These are phyloP conservation scores for Drosophila leontia DNA, from an alignment of 1,140 invertebrate species.

Conservation along the genomic window DNA sequence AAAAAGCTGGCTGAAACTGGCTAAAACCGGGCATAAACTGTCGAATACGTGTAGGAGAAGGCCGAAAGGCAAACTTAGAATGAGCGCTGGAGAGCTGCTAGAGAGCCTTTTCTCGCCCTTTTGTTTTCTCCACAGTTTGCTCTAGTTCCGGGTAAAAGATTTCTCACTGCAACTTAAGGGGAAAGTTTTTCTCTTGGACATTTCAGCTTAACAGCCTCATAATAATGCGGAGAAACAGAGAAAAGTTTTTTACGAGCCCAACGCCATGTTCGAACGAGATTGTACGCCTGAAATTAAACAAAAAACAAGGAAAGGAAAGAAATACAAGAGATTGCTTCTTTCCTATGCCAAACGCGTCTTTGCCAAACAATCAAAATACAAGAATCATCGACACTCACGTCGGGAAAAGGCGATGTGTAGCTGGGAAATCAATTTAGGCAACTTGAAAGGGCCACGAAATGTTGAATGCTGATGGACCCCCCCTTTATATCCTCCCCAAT, in stretches of 20 bases:
- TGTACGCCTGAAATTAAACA: conserved; percentile 45
- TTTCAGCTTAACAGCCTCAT: conserved; percentile 46
- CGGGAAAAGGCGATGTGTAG: conserved; percentile 32
- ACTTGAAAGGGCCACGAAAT: conserved; percentile 71
- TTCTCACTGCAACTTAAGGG: conserved; percentile 7
- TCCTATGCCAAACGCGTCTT: conserved; percentile 72
- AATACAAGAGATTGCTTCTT: conserved; percentile 48
- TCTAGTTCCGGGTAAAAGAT: conserved; percentile 22
- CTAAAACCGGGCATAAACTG: conserved; percentile 37
- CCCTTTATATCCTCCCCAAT: conserved; percentile 17
- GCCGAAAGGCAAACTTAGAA: conserved; percentile 28
- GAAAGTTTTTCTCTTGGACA: conserved; percentile 35
- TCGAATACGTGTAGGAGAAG: conserved; percentile 21
- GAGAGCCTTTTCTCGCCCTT: conserved; percentile 26
- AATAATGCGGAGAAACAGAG: conserved; percentile 37
- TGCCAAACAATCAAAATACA: conserved; percentile 58
- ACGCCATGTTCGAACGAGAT: conserved; percentile 44
- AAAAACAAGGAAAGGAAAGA: not conserved
- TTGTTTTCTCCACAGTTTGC: conserved; percentile 27
- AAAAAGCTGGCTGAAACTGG: conserved; percentile 53
- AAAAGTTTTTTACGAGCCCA: conserved; percentile 56
- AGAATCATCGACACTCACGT: conserved; percentile 56
- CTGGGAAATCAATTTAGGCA: conserved; percentile 77
- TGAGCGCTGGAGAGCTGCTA: not conserved
- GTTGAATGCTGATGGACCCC: conserved; percentile 34